Evolutionary conservation across 2,797 vertebrate genomes (phyloP), one percentile per base, ranked within the genome.

Genomic region (Helarctos malayanus): DNA sequence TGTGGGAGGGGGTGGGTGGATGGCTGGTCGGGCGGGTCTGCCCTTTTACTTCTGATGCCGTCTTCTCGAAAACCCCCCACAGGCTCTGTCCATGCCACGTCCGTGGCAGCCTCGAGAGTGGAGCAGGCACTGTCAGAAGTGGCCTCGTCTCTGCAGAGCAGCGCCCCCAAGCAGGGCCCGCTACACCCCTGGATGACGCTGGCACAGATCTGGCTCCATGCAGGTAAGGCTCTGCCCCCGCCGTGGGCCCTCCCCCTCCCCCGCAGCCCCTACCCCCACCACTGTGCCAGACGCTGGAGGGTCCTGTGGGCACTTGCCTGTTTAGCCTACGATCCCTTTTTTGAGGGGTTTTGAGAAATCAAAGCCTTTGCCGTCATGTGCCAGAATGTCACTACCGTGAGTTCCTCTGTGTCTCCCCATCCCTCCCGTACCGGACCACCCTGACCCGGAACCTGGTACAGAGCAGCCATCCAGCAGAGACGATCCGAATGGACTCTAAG

Each of bases 151-250:
- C 98, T 99, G 97, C 99, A 99, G 98, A 99, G 99, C 98, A 99
- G 99, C 18, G 99, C 99, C 88, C 99, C 99, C 75, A 99, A 99
- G 98, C 99, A 99, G 84, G 99, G 99, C 54, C 99, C 99, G 0
- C 97, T 99, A 63, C 99, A 99, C 97, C 99, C 99, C 94, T 99
- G 99, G 99, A 99, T 99, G 99, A 99, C 99, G 2, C 98, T 99
- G 97, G 99, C 99, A 71, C 99, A 99, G 98, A 99, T 99, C 98
- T 99, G 99, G 99, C 99, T 99, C 93, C 99, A 99, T 88, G 99
- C 99, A 99, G 99, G 99, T 99, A 99, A 45, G 6, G 0, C 68
- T 27, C 54, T 69, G 10, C 57, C 29, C 87, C 68, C 47, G 29
- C 79, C 19, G n/a, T 38, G 27, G 25, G 56, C 96, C 18, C 86